Conservation (phyloP, 2,797 vertebrate species). For the Acestrorhynchus altus region DNA sequence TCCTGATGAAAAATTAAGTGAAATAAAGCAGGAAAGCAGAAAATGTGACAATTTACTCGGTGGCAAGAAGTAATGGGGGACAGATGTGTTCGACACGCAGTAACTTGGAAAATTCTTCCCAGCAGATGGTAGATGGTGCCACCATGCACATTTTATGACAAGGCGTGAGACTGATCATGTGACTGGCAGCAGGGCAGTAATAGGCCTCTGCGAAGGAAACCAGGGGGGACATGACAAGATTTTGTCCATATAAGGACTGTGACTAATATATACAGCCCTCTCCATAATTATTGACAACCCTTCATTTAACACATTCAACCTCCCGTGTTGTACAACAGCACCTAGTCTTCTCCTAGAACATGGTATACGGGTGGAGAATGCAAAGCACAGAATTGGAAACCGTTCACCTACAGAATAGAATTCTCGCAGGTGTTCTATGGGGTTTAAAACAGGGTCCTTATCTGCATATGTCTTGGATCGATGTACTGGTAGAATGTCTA, state of each 20-base stretch:
- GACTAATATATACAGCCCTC: not conserved
- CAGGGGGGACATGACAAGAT: not conserved
- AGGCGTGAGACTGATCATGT: not conserved
- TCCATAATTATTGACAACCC: no score
- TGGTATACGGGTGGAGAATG: no score
- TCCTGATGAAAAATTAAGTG: slow-evolving; percentile 7
- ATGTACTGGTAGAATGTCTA: no score
- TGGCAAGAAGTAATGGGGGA: not conserved
- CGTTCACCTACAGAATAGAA: no score
- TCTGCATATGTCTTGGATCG: no score
- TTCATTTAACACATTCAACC: no score
- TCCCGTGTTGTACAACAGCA: no score
- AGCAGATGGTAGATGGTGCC: not conserved
- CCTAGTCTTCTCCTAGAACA: no score
- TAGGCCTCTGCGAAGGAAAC: not conserved
- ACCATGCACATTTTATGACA: slow-evolving; percentile 1
- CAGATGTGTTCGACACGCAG: not conserved
- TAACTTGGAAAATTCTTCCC: not conserved
- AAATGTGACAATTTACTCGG: not conserved
- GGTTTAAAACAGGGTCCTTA: no score
- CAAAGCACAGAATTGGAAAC: no score
- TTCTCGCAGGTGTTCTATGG: no score
- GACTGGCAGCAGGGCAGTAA: slow-evolving; percentile 4
- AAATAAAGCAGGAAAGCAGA: not conserved
- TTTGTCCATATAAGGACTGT: not conserved